Conservation (phyloP, 2,113 vertebrate genomes). For the Zootoca vivipara region DNA sequence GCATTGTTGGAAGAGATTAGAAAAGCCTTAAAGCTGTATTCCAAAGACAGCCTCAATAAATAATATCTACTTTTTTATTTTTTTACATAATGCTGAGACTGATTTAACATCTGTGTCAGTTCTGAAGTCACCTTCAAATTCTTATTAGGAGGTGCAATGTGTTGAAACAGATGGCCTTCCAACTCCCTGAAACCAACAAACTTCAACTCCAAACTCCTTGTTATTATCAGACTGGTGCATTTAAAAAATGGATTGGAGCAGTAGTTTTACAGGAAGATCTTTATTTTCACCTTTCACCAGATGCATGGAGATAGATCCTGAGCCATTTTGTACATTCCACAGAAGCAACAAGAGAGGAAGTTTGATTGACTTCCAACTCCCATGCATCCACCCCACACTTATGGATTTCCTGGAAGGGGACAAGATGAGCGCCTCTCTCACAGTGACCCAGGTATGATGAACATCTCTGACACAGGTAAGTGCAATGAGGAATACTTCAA, state of each 20-base stretch:
- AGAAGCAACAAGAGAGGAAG: background rate
- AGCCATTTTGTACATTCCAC: background rate
- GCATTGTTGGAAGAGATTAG: slow-evolving; percentile 42
- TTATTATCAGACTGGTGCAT: too few relatives aligned
- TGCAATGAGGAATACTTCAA: background rate
- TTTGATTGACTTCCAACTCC: background rate
- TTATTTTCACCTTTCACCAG: background rate
- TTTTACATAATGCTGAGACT: background rate
- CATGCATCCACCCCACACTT: background rate
- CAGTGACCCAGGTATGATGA: background rate
- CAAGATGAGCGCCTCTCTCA: background rate
- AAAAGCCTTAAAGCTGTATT: slow-evolving; percentile 12
- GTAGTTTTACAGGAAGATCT: background rate
- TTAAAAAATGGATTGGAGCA: background rate
- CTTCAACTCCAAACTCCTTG: background rate
- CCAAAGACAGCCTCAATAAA: background rate
- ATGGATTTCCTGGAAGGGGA: background rate
- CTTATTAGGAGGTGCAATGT: background rate
- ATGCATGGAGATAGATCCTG: background rate
- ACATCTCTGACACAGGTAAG: background rate
- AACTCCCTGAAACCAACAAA: background rate
- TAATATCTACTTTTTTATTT: slow-evolving; percentile 19
- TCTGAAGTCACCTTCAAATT: slow-evolving; percentile 14
- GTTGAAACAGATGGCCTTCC: too few relatives aligned
- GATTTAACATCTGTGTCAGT: background rate